Conservation (phyloP, 2,113 vertebrate genomes). For the Lophura nycthemera region DNA sequence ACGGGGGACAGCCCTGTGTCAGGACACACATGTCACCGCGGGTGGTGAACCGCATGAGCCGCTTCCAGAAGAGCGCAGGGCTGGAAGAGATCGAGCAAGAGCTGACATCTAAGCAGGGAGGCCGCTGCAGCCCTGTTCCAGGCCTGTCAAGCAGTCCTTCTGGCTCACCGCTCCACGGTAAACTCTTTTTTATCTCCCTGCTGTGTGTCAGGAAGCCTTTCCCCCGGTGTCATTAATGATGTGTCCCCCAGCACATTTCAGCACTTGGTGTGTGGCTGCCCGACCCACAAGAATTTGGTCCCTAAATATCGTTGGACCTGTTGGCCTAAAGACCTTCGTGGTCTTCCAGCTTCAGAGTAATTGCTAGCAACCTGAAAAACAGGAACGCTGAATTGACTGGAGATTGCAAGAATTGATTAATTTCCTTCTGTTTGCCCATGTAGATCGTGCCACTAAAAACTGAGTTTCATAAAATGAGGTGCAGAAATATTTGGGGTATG, state of each 20-base stretch:
- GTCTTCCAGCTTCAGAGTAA: neutral
- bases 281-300: neutral
- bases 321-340: neutral
- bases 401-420: neutral
- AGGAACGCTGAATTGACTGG: neutral
- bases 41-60: constrained; percentile 97
- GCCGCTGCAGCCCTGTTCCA: constrained; percentile 93
- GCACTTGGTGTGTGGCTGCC: neutral
- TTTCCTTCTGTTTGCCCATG: neutral
- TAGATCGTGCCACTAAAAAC: neutral
- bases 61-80: constrained; percentile 98
- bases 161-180: constrained; percentile 94
- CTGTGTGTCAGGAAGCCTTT: accelerated
- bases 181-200: constrained; percentile 22
- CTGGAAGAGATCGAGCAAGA: constrained; percentile 98
- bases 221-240: too few relatives aligned
- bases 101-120: constrained; percentile 88
- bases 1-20: constrained; percentile 93
- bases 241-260: neutral
- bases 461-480: neutral
- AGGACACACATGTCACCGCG: constrained; percentile 96
- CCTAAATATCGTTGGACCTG: neutral
- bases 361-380: neutral
- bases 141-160: constrained; percentile 96
- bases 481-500: neutral